phyloP scores from a whole-genome alignment of 2,888 invertebrate genomes.

The Electrophaes corylata region DNA sequence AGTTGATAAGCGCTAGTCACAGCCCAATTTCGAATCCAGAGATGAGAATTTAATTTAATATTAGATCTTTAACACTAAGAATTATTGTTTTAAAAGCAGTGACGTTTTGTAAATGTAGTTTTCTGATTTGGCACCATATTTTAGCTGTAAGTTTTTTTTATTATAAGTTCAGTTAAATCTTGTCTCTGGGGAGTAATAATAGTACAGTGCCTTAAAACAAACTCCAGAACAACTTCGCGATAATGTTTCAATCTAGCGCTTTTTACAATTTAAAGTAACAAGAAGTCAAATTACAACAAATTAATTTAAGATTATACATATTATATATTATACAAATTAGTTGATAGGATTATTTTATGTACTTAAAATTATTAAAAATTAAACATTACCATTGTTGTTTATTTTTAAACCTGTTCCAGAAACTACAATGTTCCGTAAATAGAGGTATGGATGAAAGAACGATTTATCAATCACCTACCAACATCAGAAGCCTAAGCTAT shows the following conservation, averaged over 20 bases:
- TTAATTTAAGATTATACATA: constrained; percentile 84
- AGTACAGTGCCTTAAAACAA: constrained; percentile 72
- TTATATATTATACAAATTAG: constrained; percentile 85
- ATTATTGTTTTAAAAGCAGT: constrained; percentile 39
- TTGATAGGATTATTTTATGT: constrained; percentile 84
- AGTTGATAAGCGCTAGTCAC: constrained; percentile 79
- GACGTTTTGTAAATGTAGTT: constrained; percentile 29
- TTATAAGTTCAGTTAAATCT: constrained; percentile 23
- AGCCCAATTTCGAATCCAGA: constrained; percentile 40
- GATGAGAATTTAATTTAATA: constrained; percentile 25
- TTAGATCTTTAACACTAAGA: constrained; percentile 36
- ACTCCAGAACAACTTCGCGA: constrained; percentile 70
- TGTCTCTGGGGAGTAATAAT: constrained; percentile 44
- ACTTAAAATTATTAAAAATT: constrained; percentile 84
- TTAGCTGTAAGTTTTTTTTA: constrained; percentile 24
- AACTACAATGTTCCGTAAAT: too few relatives aligned
- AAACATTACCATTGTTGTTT: constrained; percentile 66
- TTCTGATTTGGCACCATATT: constrained; percentile 28
- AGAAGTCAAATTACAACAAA: constrained; percentile 83
- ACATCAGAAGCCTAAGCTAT: too few relatives aligned
- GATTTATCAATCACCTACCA: too few relatives aligned
- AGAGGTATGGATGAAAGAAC: too few relatives aligned
- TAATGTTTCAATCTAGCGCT: constrained; percentile 76
- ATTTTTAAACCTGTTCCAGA: constrained; percentile 25
- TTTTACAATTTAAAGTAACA: constrained; percentile 72